A percentile compares a stretch with the other conserved stretches of the same genome.
phyloP scores from a whole-genome alignment of 1,140 invertebrate species.

The Caenorhabditis elegans region WBcel235 BX284603.4:2035001-2035500 shows the following conservation, averaged over 20 bases:
- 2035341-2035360: no score
- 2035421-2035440: no score
- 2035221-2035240: background rate
- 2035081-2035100: background rate
- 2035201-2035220: background rate
- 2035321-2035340: no score
- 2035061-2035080: constrained; percentile 31
- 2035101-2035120: background rate
- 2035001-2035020: no score
- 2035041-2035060: constrained; percentile 38
- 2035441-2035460: no score
- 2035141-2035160: background rate
- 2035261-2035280: background rate
- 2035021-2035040: no score
- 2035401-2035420: no score
- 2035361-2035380: no score
- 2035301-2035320: background rate
- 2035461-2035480: no score
- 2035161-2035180: background rate
- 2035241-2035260: background rate
- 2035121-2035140: background rate
- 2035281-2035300: background rate
- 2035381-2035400: no score
- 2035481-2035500: no score
- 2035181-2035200: background rate